Percentiles rank a stretch among this genome's conserved stretches.
phyloP scores from a whole-genome alignment of 2,797 vertebrate genomes.

The Notoglanidium macrostoma region DNA sequence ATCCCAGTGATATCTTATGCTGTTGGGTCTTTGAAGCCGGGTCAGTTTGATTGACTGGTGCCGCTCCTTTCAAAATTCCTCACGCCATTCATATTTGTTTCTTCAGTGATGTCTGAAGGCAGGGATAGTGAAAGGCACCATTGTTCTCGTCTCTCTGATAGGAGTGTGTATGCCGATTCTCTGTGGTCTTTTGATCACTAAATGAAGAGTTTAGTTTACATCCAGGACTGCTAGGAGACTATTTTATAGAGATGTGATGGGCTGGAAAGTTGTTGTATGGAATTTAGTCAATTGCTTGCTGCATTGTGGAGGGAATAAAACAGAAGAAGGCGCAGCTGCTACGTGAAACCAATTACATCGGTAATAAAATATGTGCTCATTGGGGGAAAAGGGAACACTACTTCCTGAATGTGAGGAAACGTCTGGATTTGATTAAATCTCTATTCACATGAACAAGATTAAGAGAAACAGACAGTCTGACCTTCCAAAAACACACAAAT shows the following conservation, averaged over 20 bases:
- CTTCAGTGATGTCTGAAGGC: slow-evolving; percentile 55
- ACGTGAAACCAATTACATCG: slow-evolving; percentile 41
- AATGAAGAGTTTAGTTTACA: slow-evolving; percentile 15
- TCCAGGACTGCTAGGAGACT: background rate
- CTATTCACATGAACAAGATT: background rate
- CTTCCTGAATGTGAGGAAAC: slow-evolving; percentile 39
- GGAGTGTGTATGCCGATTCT: background rate
- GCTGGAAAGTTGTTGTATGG: background rate
- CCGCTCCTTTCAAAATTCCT: slow-evolving; percentile 62
- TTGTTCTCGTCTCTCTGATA: slow-evolving; percentile 44
- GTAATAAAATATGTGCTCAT: slow-evolving; percentile 46
- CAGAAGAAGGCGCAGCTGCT: slow-evolving; percentile 25
- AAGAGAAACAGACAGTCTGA: background rate
- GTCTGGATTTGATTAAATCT: slow-evolving; percentile 43
- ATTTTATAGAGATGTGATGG: background rate
- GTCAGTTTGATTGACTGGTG: slow-evolving; percentile 3
- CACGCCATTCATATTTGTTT: slow-evolving; percentile 44
- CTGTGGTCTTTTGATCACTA: background rate
- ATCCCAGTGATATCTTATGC: background rate
- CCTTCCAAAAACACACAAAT: background rate
- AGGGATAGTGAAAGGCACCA: slow-evolving; percentile 39
- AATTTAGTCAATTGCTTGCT: background rate
- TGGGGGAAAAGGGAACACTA: slow-evolving; percentile 30
- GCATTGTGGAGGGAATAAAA: slow-evolving; percentile 14
- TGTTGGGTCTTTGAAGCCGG: slow-evolving; percentile 12